phyloP scores from a whole-genome alignment of 2,113 vertebrate species.

The Pheucticus melanocephalus region DNA sequence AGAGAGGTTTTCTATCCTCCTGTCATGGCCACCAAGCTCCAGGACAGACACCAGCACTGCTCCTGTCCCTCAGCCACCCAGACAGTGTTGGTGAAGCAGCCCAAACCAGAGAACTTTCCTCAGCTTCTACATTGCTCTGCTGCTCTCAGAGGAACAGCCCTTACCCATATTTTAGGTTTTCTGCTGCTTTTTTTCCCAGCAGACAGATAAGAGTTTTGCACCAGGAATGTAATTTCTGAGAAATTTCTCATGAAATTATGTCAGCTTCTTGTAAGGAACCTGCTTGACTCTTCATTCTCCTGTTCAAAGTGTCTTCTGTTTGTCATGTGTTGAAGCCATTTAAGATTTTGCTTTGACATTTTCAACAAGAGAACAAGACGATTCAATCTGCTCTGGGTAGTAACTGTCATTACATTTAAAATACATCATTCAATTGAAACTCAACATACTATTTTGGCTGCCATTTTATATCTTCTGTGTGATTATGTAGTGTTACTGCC shows the following conservation, averaged over 20 bases:
- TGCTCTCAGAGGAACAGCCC: neutral
- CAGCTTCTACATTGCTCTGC: neutral
- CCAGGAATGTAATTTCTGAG: neutral
- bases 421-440: neutral
- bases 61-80: neutral
- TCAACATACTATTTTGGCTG: neutral
- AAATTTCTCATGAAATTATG: conserved; percentile 20
- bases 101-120: neutral
- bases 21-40: neutral
- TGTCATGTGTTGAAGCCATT: conserved; percentile 41
- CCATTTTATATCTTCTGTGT: neutral
- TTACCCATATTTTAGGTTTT: neutral
- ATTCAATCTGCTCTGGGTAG: conserved; percentile 45
- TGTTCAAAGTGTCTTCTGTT: conserved; percentile 7
- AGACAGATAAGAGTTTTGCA: neutral
- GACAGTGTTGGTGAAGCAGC: neutral
- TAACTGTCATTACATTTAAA: conserved; percentile 31
- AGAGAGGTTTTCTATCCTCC: neutral
- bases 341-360: conserved; percentile 55
- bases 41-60: neutral
- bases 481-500: neutral
- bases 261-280: conserved; percentile 21
- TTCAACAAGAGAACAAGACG: conserved; percentile 20
- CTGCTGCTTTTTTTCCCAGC: neutral
- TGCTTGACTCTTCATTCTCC: neutral